Conservation (phyloP, 1,140 invertebrate species). For the Camponotus floridanus region DNA sequence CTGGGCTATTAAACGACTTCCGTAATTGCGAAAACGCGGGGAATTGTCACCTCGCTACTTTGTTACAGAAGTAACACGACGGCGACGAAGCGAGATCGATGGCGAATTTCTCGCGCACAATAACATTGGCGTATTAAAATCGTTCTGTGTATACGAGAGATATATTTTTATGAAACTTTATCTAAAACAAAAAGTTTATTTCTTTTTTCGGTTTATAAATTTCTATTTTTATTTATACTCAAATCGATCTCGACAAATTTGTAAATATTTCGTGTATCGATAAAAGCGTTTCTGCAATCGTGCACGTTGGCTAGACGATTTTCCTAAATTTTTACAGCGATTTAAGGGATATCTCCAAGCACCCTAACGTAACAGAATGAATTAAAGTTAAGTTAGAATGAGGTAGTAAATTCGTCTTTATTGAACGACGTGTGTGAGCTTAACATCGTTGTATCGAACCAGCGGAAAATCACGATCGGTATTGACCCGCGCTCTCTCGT, state of each 20-base stretch:
- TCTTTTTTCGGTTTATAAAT: background rate
- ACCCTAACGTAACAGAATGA: background rate
- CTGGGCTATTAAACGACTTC: slow-evolving; percentile 65
- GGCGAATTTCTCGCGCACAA: background rate
- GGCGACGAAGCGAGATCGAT: slow-evolving; percentile 28
- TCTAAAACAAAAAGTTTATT: background rate
- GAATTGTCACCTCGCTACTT: slow-evolving; percentile 60
- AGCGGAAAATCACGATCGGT: slow-evolving; percentile 66
- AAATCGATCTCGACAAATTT: background rate
- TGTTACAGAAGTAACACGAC: slow-evolving; percentile 42
- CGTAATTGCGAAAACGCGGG: slow-evolving; percentile 61
- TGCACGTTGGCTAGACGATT: slow-evolving; percentile 4
- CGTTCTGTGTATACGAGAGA: background rate
- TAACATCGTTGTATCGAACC: slow-evolving; percentile 26
- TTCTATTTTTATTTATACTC: background rate
- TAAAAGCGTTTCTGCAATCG: slow-evolving; percentile 5
- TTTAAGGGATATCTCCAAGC: background rate
- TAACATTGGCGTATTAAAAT: background rate
- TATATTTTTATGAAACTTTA: background rate
- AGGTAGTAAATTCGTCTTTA: slow-evolving; percentile 28
- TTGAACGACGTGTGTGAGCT: slow-evolving; percentile 24
- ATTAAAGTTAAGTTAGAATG: background rate
- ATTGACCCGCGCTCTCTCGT: slow-evolving; percentile 68
- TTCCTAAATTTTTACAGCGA: background rate
- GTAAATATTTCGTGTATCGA: slow-evolving; percentile 15